phyloP scores from a whole-genome alignment of 2,888 invertebrate genomes.

The Andricus curvator region DNA sequence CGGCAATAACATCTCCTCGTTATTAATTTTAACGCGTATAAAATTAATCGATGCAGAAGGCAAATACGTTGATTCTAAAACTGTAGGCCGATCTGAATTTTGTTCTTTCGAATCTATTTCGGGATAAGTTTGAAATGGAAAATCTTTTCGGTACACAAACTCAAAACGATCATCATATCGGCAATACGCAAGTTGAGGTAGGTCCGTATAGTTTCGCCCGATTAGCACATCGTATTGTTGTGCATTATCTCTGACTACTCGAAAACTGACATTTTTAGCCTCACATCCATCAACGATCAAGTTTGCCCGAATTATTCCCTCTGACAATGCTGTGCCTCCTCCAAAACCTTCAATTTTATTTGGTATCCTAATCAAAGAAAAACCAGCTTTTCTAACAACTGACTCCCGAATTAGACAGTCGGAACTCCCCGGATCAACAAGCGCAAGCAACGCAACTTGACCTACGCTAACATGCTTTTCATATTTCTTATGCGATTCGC shows the following conservation, averaged over 20 bases:
- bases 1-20: neutral
- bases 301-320: too few relatives aligned
- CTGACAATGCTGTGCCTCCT: too few relatives aligned
- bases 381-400: too few relatives aligned
- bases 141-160: neutral
- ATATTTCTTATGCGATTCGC: too few relatives aligned
- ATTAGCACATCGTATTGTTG: conserved; percentile 18
- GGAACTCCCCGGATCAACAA: too few relatives aligned
- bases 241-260: conserved; percentile 19
- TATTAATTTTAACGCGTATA: neutral
- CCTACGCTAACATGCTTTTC: too few relatives aligned
- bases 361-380: too few relatives aligned
- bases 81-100: neutral
- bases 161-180: conserved; percentile 19
- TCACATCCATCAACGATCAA: too few relatives aligned
- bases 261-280: neutral
- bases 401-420: too few relatives aligned
- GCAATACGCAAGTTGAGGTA: conserved; percentile 25
- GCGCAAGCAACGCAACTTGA: too few relatives aligned
- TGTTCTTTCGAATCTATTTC: neutral
- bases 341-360: too few relatives aligned
- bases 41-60: neutral
- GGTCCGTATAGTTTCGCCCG: conserved; percentile 40
- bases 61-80: neutral
- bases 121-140: conserved; percentile 1